phyloP scores from a whole-genome alignment of 2,888 invertebrate genomes.

The Coenonympha arcania region DNA sequence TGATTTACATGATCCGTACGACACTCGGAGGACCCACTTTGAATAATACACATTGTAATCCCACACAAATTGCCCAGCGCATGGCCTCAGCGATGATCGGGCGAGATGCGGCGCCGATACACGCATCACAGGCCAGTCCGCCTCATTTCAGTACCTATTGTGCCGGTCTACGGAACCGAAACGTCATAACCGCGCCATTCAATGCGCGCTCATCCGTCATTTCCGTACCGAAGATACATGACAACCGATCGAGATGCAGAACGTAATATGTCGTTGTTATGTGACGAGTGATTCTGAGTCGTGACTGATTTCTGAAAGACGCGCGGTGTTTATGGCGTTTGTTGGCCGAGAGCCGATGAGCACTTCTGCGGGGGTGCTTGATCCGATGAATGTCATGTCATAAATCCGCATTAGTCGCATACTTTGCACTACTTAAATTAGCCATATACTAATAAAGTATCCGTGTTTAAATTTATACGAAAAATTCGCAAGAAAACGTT shows the following conservation, averaged over 20 bases:
- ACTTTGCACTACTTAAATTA: no score
- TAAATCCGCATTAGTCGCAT: no score
- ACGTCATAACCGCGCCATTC: conserved; percentile 48
- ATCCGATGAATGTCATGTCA: no score
- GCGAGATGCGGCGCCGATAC: conserved; percentile 60
- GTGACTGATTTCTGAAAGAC: conserved; percentile 50
- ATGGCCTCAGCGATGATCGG: conserved; percentile 59
- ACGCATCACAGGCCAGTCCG: conserved; percentile 46
- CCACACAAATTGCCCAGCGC: conserved; percentile 59
- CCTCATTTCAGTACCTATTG: conserved; percentile 69
- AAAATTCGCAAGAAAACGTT: no score
- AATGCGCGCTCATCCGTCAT: conserved; percentile 60
- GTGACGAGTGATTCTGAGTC: conserved; percentile 59
- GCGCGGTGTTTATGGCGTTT: no score
- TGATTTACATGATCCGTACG: conserved; percentile 25
- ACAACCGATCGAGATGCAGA: conserved; percentile 57
- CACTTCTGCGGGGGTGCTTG: no score
- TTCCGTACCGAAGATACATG: conserved; percentile 54
- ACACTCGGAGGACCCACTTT: conserved; percentile 32
- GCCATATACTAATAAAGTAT: no score
- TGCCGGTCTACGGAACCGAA: conserved; percentile 38
- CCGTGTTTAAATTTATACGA: no score
- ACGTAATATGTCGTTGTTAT: conserved; percentile 49
- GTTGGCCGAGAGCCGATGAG: no score
- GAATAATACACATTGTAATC: conserved; percentile 61